A percentile compares a stretch with the other conserved stretches of the same genome.
Conservation (phyloP, 2,797 vertebrate genomes). For the Syndactyla subalaris region DNA sequence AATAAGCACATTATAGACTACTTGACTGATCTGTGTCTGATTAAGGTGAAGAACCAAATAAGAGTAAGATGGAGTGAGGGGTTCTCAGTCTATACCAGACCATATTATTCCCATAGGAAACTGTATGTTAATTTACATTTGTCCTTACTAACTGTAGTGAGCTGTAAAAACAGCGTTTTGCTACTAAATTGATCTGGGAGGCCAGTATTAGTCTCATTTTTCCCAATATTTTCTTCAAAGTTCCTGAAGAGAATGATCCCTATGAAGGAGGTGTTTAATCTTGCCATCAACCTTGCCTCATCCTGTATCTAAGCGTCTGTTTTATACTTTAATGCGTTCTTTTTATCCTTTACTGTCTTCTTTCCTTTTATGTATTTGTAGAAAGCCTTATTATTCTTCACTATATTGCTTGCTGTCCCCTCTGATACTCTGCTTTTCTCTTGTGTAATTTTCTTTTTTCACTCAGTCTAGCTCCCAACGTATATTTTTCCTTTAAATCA, state of each 20-base stretch:
- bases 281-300: constrained; percentile 60
- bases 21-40: background rate
- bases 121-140: background rate
- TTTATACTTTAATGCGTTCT: constrained; percentile 66
- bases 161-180: background rate
- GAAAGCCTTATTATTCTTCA: constrained; percentile 72
- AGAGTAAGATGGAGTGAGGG: background rate
- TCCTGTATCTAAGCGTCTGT: constrained; percentile 58
- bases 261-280: constrained; percentile 45
- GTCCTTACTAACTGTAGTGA: background rate
- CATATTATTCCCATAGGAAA: background rate
- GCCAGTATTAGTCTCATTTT: background rate
- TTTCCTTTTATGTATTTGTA: constrained; percentile 71
- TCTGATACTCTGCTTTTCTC: constrained; percentile 65
- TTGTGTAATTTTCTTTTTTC: constrained; percentile 71
- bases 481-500: constrained; percentile 73
- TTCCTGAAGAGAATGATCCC: constrained; percentile 20
- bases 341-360: constrained; percentile 71
- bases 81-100: background rate
- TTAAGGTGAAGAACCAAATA: background rate
- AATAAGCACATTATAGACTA: background rate
- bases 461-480: constrained; percentile 45
- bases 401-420: constrained; percentile 72
- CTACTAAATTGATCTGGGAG: background rate
- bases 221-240: background rate